These are phyloP conservation scores for Monodelphis domestica DNA, from an alignment of 2,797 vertebrate species.

Conservation along the genomic window DNA sequence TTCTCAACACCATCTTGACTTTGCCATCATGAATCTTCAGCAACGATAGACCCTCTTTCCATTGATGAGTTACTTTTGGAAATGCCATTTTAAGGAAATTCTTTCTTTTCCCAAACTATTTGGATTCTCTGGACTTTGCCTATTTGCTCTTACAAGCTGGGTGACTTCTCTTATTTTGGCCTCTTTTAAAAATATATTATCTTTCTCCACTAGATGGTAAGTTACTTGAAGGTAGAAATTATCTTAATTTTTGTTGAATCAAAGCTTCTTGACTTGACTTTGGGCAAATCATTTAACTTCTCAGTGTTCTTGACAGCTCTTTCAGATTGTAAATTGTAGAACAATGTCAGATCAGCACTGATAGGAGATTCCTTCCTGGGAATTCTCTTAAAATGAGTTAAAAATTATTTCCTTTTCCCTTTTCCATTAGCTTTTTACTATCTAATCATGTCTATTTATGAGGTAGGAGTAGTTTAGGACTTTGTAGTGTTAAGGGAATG, in stretches of 20 bases:
- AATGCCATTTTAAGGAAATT: background rate
- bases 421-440: background rate
- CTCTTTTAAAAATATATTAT: background rate
- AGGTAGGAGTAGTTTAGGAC: background rate
- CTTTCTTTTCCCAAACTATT: background rate
- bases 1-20: background rate
- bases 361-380: background rate
- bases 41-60: background rate
- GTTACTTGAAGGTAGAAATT: background rate
- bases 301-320: background rate
- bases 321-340: background rate
- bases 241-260: constrained; percentile 13
- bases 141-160: background rate
- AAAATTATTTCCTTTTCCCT: background rate
- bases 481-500: background rate
- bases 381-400: background rate
- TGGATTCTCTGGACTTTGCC: background rate
- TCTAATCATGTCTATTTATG: background rate
- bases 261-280: background rate
- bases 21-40: background rate
- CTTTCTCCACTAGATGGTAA: background rate
- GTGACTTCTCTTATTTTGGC: constrained; percentile 18
- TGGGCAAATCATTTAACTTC: background rate
- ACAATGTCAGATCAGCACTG: background rate
- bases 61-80: background rate